Evolutionary conservation across 2,797 vertebrate species (phyloP).

Genomic region (Melanotaenia maccullochi): DNA sequence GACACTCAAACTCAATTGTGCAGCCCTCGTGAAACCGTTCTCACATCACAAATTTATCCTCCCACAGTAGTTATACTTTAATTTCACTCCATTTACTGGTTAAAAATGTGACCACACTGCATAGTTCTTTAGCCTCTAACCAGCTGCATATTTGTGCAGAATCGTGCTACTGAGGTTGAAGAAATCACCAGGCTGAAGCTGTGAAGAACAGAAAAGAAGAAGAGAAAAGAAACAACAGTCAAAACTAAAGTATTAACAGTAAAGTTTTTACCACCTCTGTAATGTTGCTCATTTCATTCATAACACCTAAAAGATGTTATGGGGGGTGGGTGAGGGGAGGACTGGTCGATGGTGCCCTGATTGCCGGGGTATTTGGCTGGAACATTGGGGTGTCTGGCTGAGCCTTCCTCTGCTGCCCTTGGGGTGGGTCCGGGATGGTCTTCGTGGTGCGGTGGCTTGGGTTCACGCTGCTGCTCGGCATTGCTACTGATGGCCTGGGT

Average conservation of each 20-base stretch:
- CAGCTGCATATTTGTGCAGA: constrained; percentile 21
- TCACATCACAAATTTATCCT: constrained; percentile 28
- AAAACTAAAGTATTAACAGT: no score
- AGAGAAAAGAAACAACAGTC: no score
- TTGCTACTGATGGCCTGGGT: no score
- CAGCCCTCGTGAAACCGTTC: constrained; percentile 19
- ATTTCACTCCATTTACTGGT: constrained; percentile 56
- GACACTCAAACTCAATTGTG: constrained; percentile 3
- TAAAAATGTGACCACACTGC: constrained; percentile 34
- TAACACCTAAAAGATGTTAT: not conserved
- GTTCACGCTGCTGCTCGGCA: no score
- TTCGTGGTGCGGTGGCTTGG: no score
- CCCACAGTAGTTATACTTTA: constrained; percentile 28
- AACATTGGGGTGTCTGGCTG: no score
- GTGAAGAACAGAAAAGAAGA: no score
- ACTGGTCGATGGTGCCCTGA: no score
- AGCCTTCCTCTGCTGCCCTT: no score
- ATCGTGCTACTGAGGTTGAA: constrained; percentile 1
- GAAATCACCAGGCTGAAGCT: constrained; percentile 19
- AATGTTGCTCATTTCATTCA: not conserved
- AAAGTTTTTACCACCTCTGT: not conserved
- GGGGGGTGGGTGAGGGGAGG: no score
- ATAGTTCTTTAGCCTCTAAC: constrained; percentile 44
- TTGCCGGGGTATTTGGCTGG: no score
- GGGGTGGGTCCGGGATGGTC: no score